Conservation (phyloP, 1,140 invertebrate species). For the Anagrus nilaparvatae region DNA sequence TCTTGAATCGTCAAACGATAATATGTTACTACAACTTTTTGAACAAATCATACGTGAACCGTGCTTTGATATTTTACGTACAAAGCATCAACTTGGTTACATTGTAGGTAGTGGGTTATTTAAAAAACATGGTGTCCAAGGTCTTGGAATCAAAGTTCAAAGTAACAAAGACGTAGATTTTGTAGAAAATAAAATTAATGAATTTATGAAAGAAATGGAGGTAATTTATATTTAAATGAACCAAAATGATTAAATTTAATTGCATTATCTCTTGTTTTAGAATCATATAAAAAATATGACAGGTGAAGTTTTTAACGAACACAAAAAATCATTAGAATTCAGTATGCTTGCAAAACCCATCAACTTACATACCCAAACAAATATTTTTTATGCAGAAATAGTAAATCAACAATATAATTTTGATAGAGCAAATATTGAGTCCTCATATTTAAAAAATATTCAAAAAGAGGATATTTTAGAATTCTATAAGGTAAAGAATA, state of each 20-base stretch:
- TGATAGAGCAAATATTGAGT: slow-evolving; percentile 77
- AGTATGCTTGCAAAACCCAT: slow-evolving; percentile 84
- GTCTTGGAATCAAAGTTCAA: slow-evolving; percentile 80
- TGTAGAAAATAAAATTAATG: slow-evolving; percentile 78
- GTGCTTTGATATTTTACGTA: slow-evolving; percentile 80
- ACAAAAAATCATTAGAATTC: slow-evolving; percentile 69
- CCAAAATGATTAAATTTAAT: too few relatives aligned
- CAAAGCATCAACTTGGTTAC: slow-evolving; percentile 86
- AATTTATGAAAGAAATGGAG: slow-evolving; percentile 66
- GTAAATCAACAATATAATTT: slow-evolving; percentile 82
- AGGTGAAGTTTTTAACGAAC: slow-evolving; percentile 71
- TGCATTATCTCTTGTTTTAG: too few relatives aligned
- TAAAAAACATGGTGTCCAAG: slow-evolving; percentile 71
- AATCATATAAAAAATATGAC: slow-evolving; percentile 60
- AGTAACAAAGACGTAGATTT: slow-evolving; percentile 73
- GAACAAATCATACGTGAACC: slow-evolving; percentile 83
- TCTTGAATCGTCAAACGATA: slow-evolving; percentile 62
- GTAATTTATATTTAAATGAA: slow-evolving; percentile 49
- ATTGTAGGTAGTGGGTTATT: slow-evolving; percentile 82
- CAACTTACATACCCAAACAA: slow-evolving; percentile 57
- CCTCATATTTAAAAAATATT: slow-evolving; percentile 66
- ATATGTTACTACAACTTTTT: slow-evolving; percentile 77
- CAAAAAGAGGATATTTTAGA: slow-evolving; percentile 69
- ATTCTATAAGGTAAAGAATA: slow-evolving; percentile 60
- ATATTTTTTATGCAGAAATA: slow-evolving; percentile 79